Evolutionary conservation across 1,140 invertebrate genomes (phyloP).

Genomic region (Platorchestia sp.): DNA sequence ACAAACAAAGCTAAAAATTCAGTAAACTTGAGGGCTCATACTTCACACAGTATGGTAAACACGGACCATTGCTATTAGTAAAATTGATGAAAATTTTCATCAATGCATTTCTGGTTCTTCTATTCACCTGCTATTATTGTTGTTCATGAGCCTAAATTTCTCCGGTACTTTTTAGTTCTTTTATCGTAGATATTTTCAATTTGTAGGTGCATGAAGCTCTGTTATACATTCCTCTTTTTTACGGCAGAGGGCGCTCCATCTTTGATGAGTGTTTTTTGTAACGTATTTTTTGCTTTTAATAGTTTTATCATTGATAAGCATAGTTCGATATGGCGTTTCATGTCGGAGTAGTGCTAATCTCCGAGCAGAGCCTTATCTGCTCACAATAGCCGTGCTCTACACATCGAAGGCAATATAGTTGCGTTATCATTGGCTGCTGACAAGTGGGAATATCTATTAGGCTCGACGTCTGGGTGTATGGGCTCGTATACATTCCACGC

Average conservation of each 20-base stretch:
- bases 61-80: too few relatives aligned
- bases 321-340: not conserved
- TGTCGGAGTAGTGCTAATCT: not conserved
- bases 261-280: not conserved
- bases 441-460: not conserved
- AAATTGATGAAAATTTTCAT: too few relatives aligned
- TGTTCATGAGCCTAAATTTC: not conserved
- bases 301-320: not conserved
- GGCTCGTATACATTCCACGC: not conserved
- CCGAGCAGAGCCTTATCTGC: not conserved
- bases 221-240: not conserved
- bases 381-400: not conserved
- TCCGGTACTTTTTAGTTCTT: not conserved
- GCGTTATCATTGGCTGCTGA: not conserved
- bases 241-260: not conserved
- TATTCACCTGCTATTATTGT: not conserved
- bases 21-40: too few relatives aligned
- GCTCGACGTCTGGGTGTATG: not conserved
- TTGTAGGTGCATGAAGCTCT: not conserved
- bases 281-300: not conserved
- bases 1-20: too few relatives aligned
- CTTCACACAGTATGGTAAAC: too few relatives aligned
- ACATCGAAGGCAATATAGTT: constrained; percentile 8
- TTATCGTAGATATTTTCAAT: not conserved
- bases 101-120: not conserved